Evolutionary conservation across 2,888 invertebrate genomes (phyloP).

Genomic region (Imbricaverruca yamaguchii): DNA sequence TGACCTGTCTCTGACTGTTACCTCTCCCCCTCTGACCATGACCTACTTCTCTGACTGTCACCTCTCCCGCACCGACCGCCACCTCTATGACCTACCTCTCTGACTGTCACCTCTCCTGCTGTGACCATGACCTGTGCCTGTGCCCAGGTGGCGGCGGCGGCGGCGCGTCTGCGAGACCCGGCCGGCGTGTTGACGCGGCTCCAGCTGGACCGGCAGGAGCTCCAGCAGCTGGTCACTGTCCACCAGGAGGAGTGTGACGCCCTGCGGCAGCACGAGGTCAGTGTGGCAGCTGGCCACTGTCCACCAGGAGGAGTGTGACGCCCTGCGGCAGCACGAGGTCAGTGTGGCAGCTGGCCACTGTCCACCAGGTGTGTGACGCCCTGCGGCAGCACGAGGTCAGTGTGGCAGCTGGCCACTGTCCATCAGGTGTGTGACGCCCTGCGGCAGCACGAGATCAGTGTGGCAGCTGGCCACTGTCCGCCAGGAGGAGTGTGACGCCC

Average conservation of each 20-base stretch:
- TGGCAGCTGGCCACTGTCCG: conserved; percentile 48
- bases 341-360: conserved; percentile 47
- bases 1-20: no score
- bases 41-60: no score
- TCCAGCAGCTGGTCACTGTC: conserved; percentile 53
- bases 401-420: conserved; percentile 48
- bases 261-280: conserved; percentile 57
- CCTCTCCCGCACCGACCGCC: no score
- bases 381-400: conserved; percentile 39
- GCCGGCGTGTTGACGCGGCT: conserved; percentile 42
- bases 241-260: conserved; percentile 44
- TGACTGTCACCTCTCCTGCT: no score
- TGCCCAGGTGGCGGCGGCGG: neutral
- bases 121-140: no score
- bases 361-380: conserved; percentile 38
- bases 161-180: conserved; percentile 24
- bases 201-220: conserved; percentile 59
- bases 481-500: conserved; percentile 38
- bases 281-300: conserved; percentile 48
- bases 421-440: conserved; percentile 37
- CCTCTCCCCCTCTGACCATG: no score
- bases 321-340: conserved; percentile 39
- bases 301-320: conserved; percentile 39
- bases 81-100: no score
- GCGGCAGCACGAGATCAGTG: conserved; percentile 39